Evolutionary conservation across 2,888 invertebrate species (phyloP), one percentile per base, ranked within the genome.

Genomic region (Drosophila mulleri): DNA sequence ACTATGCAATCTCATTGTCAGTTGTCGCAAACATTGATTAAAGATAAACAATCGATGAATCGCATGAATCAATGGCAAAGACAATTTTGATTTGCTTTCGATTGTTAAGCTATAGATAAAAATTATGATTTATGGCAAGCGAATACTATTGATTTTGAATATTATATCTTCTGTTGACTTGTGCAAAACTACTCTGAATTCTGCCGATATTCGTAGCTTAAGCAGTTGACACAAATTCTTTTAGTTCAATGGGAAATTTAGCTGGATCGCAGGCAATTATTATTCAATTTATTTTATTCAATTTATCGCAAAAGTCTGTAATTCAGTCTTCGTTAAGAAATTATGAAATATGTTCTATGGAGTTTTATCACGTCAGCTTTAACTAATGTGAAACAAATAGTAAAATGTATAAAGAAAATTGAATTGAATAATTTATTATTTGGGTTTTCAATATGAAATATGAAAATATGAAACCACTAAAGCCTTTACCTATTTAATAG

Each of bases 41-140:
- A 80, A 57, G 77, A 62, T 41, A 67, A 80, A 67, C 67, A 71
- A 20, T 16, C n/a, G n/a, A n/a, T n/a, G n/a, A n/a, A n/a, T n/a
- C n/a, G n/a, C n/a, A n/a, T 26, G 11, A 48, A 20, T 41, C 29
- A 7, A n/a, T n/a, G n/a, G 1, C 14, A 42, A 18, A 4, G 41
- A 18, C 18, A 18, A 2, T n/a, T 1, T 12, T 44, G 12, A 44
- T 20, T 44, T 1, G 2, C 14, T 16, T 16, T 0, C 2, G 14
- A 14, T 37, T 5, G 18, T 18, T 2, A 11, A 23, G 3, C 14
- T 7, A 16, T 23, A 14, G 1, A 9, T 29, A 6, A 11, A 6
- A 29, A 29, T 8, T 47, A 16, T n/a, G 16, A 45, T 7, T 23
- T 2, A 20, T 44, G 0, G 5, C 8, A n/a, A 42, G 9, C 5